Base-by-base conservation (phyloP, 2,888 invertebrate species). In the Exephanes ischioxanthus region DNA sequence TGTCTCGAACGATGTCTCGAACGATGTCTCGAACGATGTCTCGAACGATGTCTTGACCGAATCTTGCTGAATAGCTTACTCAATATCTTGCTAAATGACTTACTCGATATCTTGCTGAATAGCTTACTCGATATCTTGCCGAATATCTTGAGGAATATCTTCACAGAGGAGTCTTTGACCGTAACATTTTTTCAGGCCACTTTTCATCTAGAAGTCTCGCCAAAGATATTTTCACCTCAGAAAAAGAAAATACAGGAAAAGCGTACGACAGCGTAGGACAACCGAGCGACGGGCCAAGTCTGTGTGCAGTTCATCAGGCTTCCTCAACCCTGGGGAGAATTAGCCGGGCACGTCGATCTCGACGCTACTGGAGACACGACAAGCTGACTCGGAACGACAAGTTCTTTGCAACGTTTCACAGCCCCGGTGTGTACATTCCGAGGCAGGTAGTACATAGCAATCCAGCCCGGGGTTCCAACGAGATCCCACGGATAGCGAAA, bases 401-500 rank as follows among this genome's bases (percentile, higher is more conserved):
- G 76, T 77, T 66, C 63, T 48, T 68, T 16, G 14, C 33, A 70
- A 75, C 37, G 37, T 48, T 71, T 83, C 73, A 66, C 22, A 33
- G 41, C 19, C 41, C 37, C 55, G 66, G 67, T 63, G 53, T 76
- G 37, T 37, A 80, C 55, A 76, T 48, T 71, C 26, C 7, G 61
- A 33, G 30, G 22, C 37, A 30, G 80, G 70, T 75, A 63, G 68
- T 68, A 80, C 72, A 51, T 53, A 58, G 72, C 80, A 73, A 84
- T 78, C 22, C 51, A 48, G 66, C 58, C 66, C n/a, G 22, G 66
- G 73, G 30, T 68, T 58, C 55, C 55, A 48, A 82, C 66, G 71
- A 79, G 82, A 78, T 85, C 78, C 75, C 67, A 45, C 26, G 53
- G 55, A 70, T 45, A 55, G 41, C 66, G 22, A 80, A 53, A 51